These are phyloP conservation scores for Etheostoma nigrum DNA, from an alignment of 2,797 vertebrate genomes.

Conservation along the genomic window DNA sequence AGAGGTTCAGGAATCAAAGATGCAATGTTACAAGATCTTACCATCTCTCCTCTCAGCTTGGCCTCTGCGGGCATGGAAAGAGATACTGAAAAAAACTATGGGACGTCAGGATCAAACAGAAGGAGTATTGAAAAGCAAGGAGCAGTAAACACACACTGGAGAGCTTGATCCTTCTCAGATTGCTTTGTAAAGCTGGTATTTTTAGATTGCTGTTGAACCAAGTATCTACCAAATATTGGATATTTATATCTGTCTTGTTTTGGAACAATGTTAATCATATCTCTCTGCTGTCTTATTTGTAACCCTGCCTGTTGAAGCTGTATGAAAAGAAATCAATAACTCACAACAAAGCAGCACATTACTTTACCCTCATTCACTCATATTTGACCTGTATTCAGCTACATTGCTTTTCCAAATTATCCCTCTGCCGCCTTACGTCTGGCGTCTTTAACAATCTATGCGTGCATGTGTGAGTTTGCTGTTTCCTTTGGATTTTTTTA, in stretches of 20 bases:
- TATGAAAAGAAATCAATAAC: slow-evolving; percentile 17
- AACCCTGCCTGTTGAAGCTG: not conserved
- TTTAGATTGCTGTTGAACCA: slow-evolving; percentile 26
- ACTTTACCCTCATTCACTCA: not conserved
- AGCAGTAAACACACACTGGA: slow-evolving; percentile 26
- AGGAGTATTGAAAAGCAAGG: slow-evolving; percentile 14
- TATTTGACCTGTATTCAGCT: slow-evolving; percentile 3
- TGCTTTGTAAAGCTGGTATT: slow-evolving; percentile 29
- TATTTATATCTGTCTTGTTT: slow-evolving; percentile 6
- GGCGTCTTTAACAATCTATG: not conserved
- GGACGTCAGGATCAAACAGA: slow-evolving; percentile 32
- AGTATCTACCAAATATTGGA: slow-evolving; percentile 9
- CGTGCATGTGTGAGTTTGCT: not conserved
- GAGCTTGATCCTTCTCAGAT: slow-evolving; percentile 14
- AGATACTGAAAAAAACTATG: slow-evolving; percentile 56
- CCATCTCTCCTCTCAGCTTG: slow-evolving; percentile 40
- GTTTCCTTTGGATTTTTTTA: slow-evolving; percentile 12
- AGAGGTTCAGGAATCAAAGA: slow-evolving; percentile 73
- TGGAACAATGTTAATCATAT: slow-evolving; percentile 13
- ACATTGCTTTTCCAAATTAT: not conserved
- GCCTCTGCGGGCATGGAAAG: slow-evolving; percentile 22
- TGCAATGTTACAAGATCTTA: slow-evolving; percentile 62
- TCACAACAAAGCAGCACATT: slow-evolving; percentile 2
- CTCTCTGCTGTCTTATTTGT: slow-evolving; percentile 1
- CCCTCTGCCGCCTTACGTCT: not conserved